phyloP scores from a whole-genome alignment of 1,140 invertebrate genomes.

The Acromyrmex echinatior region DNA sequence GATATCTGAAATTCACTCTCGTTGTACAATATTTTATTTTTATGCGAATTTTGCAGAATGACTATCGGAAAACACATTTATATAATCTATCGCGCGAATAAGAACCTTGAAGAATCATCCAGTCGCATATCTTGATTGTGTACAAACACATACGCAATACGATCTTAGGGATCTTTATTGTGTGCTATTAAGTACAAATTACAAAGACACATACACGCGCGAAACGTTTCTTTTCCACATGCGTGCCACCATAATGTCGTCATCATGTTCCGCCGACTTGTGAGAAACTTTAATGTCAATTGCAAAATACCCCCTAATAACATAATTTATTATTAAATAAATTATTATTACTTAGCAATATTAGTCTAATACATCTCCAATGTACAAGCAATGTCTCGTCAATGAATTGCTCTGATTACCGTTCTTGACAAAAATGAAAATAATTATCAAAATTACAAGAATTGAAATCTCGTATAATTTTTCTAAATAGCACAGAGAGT shows the following conservation, averaged over 20 bases:
- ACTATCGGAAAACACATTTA: background rate
- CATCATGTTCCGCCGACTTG: background rate
- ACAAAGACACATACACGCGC: background rate
- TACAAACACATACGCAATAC: background rate
- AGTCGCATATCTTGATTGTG: background rate
- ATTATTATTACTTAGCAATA: too few species aligned
- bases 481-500: too few species aligned
- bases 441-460: background rate
- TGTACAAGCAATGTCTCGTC: too few species aligned
- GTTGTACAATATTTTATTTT: background rate
- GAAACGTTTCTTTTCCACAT: background rate
- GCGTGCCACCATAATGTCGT: background rate
- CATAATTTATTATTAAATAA: too few species aligned
- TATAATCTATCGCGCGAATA: background rate
- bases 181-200: conserved; percentile 4
- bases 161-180: background rate
- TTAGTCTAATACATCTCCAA: too few species aligned
- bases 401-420: too few species aligned
- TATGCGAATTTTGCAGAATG: background rate
- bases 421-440: too few species aligned
- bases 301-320: background rate
- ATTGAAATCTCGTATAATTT: background rate
- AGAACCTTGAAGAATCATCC: conserved; percentile 4
- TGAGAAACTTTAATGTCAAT: background rate
- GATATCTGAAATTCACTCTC: background rate